phyloP scores from a whole-genome alignment of 2,888 invertebrate genomes.

The Leptodirus hochenwartii region DNA sequence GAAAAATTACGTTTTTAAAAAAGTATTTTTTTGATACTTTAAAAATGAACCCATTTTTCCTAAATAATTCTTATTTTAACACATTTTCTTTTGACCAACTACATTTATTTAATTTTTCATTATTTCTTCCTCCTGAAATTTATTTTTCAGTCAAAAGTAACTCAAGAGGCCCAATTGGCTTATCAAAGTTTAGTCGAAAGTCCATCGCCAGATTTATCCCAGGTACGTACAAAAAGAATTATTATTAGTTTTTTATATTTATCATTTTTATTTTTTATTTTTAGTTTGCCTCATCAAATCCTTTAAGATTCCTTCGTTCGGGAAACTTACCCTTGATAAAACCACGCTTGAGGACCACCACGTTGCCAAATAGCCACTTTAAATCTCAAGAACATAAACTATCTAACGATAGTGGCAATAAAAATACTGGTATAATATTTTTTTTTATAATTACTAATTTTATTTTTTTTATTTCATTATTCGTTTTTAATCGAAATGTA shows the following conservation, averaged over 20 bases:
- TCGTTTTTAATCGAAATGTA: too few relatives aligned
- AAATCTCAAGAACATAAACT: conserved; percentile 11
- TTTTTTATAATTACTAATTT: too few relatives aligned
- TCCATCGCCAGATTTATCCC: conserved; percentile 23
- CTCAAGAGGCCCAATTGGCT: conserved; percentile 79
- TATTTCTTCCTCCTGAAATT: conserved; percentile 19
- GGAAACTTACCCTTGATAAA: conserved; percentile 36
- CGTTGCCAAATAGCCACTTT: conserved; percentile 14
- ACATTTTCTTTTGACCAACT: too few relatives aligned
- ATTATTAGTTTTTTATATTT: neutral
- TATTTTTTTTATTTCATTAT: too few relatives aligned
- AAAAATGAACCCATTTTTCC: too few relatives aligned
- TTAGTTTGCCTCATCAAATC: conserved; percentile 33
- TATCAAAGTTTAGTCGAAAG: conserved; percentile 81
- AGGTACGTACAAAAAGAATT: conserved; percentile 17
- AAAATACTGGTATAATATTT: neutral
- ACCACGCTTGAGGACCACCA: conserved; percentile 16
- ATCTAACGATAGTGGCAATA: conserved; percentile 11
- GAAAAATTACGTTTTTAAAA: too few relatives aligned
- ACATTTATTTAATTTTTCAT: conserved; percentile 18
- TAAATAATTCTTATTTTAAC: too few relatives aligned
- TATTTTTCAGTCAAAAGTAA: conserved; percentile 53
- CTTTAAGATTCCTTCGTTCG: conserved; percentile 44
- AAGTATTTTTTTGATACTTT: too few relatives aligned
- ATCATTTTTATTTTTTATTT: conserved; percentile 6